Percentiles rank a stretch among this genome's conserved stretches.
These are phyloP conservation scores for Ammodramus savannarum DNA, from an alignment of 2,113 vertebrate genomes.

Conservation along the genomic window DNA sequence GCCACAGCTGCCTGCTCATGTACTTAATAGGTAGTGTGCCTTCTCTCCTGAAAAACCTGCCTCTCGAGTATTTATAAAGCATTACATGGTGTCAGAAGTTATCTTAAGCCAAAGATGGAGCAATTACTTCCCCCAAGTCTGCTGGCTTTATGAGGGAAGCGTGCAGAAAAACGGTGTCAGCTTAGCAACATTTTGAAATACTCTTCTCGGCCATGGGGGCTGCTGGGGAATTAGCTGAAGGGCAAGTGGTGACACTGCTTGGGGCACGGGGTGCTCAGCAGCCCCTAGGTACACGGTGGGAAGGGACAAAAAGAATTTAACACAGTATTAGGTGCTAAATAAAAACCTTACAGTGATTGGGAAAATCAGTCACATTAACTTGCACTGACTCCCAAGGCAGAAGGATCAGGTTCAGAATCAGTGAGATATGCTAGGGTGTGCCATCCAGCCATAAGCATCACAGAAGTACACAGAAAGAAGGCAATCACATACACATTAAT, in stretches of 20 bases:
- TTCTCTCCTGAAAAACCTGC: conserved; percentile 16
- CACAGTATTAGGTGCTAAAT: not conserved
- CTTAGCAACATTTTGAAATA: not conserved
- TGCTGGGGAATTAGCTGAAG: not conserved
- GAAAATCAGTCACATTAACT: not conserved
- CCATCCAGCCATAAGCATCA: not conserved
- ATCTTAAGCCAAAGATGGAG: conserved; percentile 5
- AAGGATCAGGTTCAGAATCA: not conserved
- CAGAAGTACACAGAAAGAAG: not conserved
- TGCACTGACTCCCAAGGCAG: not conserved
- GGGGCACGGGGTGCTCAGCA: not conserved
- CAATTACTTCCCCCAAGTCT: not conserved
- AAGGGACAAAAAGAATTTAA: not conserved
- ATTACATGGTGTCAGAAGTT: conserved; percentile 12
- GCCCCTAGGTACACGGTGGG: not conserved
- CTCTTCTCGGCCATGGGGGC: not conserved
- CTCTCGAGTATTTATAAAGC: conserved; percentile 13
- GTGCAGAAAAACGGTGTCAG: not conserved
- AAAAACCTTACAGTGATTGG: not conserved
- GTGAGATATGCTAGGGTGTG: not conserved
- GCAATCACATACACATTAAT: not conserved
- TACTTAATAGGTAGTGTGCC: not conserved
- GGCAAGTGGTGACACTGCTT: not conserved
- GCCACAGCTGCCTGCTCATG: not conserved
- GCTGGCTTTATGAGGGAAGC: not conserved